Percentiles rank a stretch among this genome's conserved stretches.
Evolutionary conservation across 2,888 invertebrate species (phyloP).

Genomic region (Cancer borealis): DNA sequence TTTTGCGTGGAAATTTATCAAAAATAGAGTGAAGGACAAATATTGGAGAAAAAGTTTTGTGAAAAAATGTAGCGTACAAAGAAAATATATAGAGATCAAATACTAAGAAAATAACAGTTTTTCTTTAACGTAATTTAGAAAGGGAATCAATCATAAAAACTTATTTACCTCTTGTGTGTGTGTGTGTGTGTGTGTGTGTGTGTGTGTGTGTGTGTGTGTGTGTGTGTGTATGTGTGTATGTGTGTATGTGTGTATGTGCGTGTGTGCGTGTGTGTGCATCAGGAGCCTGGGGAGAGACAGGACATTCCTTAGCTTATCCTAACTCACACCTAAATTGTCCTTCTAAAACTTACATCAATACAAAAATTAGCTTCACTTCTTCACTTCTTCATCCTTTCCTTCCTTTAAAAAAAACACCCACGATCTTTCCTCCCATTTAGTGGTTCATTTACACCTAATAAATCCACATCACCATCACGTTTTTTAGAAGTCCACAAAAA

Average conservation of each 20-base stretch:
- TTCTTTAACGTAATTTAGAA: too few species aligned
- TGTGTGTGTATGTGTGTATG: too few species aligned
- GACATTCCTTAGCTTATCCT: neutral
- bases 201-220: neutral
- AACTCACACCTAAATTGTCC: conserved; percentile 17
- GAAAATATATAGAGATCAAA: too few species aligned
- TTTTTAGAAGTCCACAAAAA: neutral
- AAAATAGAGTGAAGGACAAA: too few species aligned
- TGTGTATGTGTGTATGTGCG: neutral
- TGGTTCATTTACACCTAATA: neutral
- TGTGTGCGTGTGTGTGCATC: neutral
- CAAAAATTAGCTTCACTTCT: neutral
- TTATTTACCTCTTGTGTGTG: too few species aligned
- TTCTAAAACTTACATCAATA: neutral
- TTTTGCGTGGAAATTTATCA: too few species aligned
- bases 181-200: too few species aligned
- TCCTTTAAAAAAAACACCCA: neutral
- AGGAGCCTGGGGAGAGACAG: neutral
- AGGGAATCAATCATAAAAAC: too few species aligned
- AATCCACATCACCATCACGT: neutral
- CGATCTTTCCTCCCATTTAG: neutral
- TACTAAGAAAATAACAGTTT: too few species aligned
- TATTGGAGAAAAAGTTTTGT: too few species aligned
- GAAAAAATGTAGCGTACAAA: too few species aligned
- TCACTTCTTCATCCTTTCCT: neutral